phyloP scores from a whole-genome alignment of 2,888 invertebrate species.

The Syrphus vitripennis region DNA sequence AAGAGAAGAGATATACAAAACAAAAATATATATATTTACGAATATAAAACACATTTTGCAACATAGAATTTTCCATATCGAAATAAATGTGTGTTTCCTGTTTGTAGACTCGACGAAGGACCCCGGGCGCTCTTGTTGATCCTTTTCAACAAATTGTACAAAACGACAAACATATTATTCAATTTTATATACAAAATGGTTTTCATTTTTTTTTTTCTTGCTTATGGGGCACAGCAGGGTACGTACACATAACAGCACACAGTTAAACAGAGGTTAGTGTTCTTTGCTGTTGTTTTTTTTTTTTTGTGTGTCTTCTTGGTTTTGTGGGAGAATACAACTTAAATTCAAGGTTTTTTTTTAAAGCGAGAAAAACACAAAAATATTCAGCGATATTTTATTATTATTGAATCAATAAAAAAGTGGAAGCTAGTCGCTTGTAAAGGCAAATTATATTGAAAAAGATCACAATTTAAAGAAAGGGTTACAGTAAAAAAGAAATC shows the following conservation, averaged over 20 bases:
- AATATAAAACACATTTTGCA: not conserved
- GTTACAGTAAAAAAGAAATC: too few relatives aligned
- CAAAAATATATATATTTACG: not conserved
- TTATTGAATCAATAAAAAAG: not conserved
- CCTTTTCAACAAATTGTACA: conserved; percentile 18
- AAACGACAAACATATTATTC: conserved; percentile 10
- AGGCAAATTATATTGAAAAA: too few relatives aligned
- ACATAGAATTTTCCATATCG: conserved; percentile 6
- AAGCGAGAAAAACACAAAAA: too few relatives aligned
- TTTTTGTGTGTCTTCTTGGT: not conserved
- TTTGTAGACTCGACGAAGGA: conserved; percentile 1
- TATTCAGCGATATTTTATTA: too few relatives aligned
- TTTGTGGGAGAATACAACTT: not conserved
- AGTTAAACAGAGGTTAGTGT: not conserved
- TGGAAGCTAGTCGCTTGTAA: too few relatives aligned
- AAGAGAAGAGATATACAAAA: not conserved
- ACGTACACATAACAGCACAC: not conserved
- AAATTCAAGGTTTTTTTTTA: not conserved
- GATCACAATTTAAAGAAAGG: too few relatives aligned
- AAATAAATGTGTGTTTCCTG: not conserved
- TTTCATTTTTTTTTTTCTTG: not conserved
- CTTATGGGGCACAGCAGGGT: not conserved
- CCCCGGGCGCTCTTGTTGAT: conserved; percentile 4
- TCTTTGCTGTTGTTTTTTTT: not conserved
- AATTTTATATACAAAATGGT: conserved; percentile 2